phyloP scores from a whole-genome alignment of 2,888 invertebrate species.

The Eristalis arbustorum region DNA sequence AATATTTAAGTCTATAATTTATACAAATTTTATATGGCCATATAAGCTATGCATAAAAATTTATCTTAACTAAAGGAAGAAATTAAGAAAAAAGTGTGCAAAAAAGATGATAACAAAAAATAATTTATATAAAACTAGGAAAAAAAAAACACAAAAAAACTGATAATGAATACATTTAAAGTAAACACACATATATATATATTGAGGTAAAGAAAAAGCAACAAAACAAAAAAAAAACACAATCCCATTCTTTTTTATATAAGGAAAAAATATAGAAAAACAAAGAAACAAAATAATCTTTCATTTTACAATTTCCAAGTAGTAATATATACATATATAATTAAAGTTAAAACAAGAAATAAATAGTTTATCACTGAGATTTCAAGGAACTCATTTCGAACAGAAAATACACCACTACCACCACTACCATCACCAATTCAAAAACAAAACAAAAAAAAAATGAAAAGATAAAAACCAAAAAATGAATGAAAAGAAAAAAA shows the following conservation, averaged over 20 bases:
- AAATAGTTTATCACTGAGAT: constrained; percentile 62
- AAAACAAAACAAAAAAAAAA: not conserved
- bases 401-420: constrained; percentile 25
- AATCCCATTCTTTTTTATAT: constrained; percentile 70
- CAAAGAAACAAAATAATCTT: constrained; percentile 65
- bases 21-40: constrained; percentile 79
- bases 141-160: constrained; percentile 60
- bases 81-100: constrained; percentile 73
- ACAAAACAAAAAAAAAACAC: constrained; percentile 55
- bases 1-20: constrained; percentile 80
- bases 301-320: constrained; percentile 69
- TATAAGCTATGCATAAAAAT: constrained; percentile 78
- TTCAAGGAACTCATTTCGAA: constrained; percentile 48
- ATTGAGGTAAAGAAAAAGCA: constrained; percentile 40
- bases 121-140: constrained; percentile 67
- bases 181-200: constrained; percentile 43
- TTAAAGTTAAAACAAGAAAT: constrained; percentile 25
- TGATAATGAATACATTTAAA: constrained; percentile 66
- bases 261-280: constrained; percentile 51
- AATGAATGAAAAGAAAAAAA: not conserved
- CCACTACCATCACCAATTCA: constrained; percentile 4
- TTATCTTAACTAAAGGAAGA: constrained; percentile 73
- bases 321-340: constrained; percentile 51
- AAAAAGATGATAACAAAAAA: constrained; percentile 73
- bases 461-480: not conserved